phyloP scores from a whole-genome alignment of 2,113 vertebrate species.

The Psephotus haematonotus region DNA sequence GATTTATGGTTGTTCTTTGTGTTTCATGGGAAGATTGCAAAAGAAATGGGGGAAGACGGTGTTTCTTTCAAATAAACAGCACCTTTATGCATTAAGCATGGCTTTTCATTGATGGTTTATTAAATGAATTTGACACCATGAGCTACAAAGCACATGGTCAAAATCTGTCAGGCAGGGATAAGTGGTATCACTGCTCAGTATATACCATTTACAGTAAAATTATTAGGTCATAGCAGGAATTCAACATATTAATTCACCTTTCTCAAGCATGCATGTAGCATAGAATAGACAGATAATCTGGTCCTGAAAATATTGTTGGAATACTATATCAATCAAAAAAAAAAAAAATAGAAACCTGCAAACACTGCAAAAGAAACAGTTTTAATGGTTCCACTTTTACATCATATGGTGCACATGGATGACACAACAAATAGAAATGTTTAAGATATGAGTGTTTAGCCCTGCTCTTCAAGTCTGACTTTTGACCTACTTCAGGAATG shows the following conservation, averaged over 20 bases:
- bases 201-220: neutral
- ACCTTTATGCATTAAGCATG: neutral
- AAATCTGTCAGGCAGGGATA: neutral
- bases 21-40: constrained; percentile 41
- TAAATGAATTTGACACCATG: neutral
- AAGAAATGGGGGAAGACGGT: constrained; percentile 50
- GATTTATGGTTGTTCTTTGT: constrained; percentile 47
- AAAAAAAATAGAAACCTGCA: neutral
- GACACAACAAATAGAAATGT: constrained; percentile 17
- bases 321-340: neutral
- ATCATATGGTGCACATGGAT: neutral
- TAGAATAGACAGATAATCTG: constrained; percentile 35
- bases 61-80: constrained; percentile 46
- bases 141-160: neutral
- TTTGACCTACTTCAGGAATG: neutral
- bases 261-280: constrained; percentile 30
- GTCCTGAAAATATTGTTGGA: constrained; percentile 34
- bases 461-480: constrained; percentile 22
- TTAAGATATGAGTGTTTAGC: constrained; percentile 25
- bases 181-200: neutral
- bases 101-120: neutral
- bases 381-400: neutral
- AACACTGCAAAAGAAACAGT: neutral
- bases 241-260: neutral
- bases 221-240: constrained; percentile 12